phyloP scores from a whole-genome alignment of 92 coral and sea anemone species.

The Porites divaricata region DNA sequence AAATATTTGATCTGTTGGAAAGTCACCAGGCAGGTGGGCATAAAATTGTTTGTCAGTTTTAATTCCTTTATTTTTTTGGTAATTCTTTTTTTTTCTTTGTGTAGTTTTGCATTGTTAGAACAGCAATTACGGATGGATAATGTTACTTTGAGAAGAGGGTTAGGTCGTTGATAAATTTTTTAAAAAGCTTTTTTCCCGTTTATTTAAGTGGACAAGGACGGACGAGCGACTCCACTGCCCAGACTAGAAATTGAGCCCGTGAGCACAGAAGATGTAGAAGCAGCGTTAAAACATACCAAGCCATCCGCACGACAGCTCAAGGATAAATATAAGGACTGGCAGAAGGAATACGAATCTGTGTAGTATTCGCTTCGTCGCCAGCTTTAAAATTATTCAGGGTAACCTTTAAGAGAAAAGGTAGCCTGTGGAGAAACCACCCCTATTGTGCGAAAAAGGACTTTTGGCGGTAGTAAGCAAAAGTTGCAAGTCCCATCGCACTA shows the following conservation, averaged over 20 bases:
- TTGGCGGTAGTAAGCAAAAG: too few species aligned
- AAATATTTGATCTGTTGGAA: conserved; percentile 92
- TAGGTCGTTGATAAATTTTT: not conserved
- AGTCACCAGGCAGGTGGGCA: conserved; percentile 79
- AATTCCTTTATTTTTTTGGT: not conserved
- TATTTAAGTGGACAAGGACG: conserved; percentile 59
- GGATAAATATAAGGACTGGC: conserved; percentile 96
- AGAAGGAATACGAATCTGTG: conserved; percentile 94
- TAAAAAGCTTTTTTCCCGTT: not conserved
- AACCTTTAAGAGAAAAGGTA: not conserved
- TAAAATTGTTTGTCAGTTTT: not conserved
- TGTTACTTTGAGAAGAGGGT: not conserved
- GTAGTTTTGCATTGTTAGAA: too few species aligned
- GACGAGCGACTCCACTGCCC: conserved; percentile 90
- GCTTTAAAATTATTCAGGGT: not conserved
- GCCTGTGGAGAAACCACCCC: not conserved
- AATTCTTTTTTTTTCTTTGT: too few species aligned
- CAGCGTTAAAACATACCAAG: conserved; percentile 95
- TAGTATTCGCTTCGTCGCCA: not conserved
- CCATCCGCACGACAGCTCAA: conserved; percentile 96
- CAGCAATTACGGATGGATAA: too few species aligned
- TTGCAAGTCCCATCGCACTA: too few species aligned
- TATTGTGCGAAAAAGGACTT: too few species aligned
- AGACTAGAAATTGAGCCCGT: conserved; percentile 90
- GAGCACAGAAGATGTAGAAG: conserved; percentile 89